Evolutionary conservation across 1,140 invertebrate species (phyloP), one percentile per base, ranked within the genome.

Genomic region (Globodera ellingtonae): DNA sequence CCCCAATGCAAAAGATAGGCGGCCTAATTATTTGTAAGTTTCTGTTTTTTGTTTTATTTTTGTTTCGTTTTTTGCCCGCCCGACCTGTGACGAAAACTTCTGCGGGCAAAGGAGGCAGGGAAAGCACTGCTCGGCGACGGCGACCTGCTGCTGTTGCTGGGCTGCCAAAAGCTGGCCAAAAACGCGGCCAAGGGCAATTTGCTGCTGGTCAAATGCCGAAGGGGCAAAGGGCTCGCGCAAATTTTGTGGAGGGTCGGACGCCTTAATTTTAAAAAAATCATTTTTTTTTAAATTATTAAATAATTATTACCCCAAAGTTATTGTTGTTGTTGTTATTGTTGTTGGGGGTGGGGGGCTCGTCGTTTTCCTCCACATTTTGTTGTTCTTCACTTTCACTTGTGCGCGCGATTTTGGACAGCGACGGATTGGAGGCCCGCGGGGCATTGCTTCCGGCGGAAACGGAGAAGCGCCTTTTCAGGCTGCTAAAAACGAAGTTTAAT

Each of bases 1-100:
- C 47, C 24, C 79, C 79, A 78, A 67, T 80, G 79, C 10, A 73
- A 50, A 15, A 80, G n/a, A 50, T 80, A 80, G 15, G 72, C 24
- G 50, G 50, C 46, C 72, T 79, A 75, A 75, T 47, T 48, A n/a
- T 21, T 48, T 48, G 0, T 4, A 13, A 13, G 10, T 15, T 35
- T 21, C 47, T 35, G n/a, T 78, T 59, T 46, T 15, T 18, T 48
- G 6, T 21, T 79, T n/a, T 35, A 24, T 24, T 24, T 24, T 24
- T 24, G 24, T 24, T 24, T 24, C 71, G 6, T 21, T 79, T n/a
- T 35, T 46, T 62, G 59, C 9, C 46, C 24, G n/a, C 24, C 15
- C 21, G 4, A 78, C 73, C 65, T 77, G 75, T 1, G 48, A 70
- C 7, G 10, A 7, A 67, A 77, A 77, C 48, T 44, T 77, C 24